Evolutionary conservation across 2,113 vertebrate species (phyloP).

Genomic region (Arvicanthis niloticus): DNA sequence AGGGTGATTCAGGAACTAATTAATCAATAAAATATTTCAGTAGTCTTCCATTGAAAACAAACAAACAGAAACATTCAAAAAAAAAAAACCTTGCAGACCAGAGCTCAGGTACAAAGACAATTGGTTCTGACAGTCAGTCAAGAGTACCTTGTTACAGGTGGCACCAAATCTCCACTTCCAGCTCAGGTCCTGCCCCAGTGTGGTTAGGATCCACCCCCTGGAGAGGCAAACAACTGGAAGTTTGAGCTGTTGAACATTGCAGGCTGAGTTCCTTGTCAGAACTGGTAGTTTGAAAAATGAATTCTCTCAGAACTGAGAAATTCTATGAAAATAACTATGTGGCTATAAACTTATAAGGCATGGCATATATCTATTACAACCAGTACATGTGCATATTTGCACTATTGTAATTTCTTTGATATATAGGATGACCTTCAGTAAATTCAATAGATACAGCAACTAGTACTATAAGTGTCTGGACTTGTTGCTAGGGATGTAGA

Average conservation of each 20-base stretch:
- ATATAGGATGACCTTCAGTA: background rate
- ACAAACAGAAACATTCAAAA: background rate
- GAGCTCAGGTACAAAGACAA: background rate
- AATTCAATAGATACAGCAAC: background rate
- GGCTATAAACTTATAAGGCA: background rate
- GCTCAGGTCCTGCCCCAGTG: background rate
- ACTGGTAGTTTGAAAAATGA: background rate
- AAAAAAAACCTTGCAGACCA: background rate
- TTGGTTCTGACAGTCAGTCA: background rate
- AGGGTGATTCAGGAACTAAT: conserved; percentile 77
- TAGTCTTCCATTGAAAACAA: background rate
- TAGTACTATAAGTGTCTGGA: background rate
- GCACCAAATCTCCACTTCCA: accelerated
- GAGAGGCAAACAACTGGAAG: background rate
- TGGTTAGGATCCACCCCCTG: background rate
- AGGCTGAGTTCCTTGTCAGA: background rate
- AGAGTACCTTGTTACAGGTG: background rate
- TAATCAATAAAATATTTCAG: conserved; percentile 67
- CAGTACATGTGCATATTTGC: background rate
- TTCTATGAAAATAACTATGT: background rate
- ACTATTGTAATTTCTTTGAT: background rate
- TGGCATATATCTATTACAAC: background rate
- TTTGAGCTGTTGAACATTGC: background rate
- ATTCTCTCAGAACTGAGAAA: background rate
- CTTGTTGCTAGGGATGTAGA: background rate